These are phyloP conservation scores for Heterocephalus glaber DNA, from an alignment of 2,113 vertebrate genomes.

Conservation along the genomic window DNA sequence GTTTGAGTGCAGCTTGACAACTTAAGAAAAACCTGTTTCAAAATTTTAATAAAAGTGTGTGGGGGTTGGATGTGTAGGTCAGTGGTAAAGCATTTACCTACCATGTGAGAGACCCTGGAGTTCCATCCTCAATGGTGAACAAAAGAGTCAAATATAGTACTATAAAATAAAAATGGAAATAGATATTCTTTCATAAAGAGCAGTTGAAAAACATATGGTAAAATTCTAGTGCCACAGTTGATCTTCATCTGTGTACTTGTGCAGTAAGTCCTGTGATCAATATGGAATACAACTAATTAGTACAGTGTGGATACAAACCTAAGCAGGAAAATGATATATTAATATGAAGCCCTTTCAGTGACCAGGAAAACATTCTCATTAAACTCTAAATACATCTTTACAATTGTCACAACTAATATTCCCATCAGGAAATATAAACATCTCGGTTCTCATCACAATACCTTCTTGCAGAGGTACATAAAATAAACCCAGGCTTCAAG, in stretches of 20 bases:
- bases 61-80: not conserved
- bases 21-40: not conserved
- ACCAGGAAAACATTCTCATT: slow-evolving; percentile 24
- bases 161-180: slow-evolving; percentile 16
- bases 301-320: slow-evolving; percentile 2
- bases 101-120: not conserved
- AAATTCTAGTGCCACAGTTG: slow-evolving; percentile 18
- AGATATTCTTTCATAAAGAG: not conserved
- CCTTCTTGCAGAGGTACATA: not conserved
- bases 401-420: slow-evolving; percentile 33
- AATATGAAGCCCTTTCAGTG: not conserved
- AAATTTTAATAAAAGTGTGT: not conserved
- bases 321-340: slow-evolving; percentile 33
- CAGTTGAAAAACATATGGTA: slow-evolving; percentile 35
- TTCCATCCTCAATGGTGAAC: not conserved
- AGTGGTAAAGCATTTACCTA: not conserved
- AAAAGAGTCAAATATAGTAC: not conserved
- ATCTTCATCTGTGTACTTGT: slow-evolving; percentile 27
- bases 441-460: slow-evolving; percentile 18
- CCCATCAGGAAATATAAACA: slow-evolving; percentile 29
- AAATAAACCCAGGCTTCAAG: slow-evolving; percentile 37
- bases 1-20: not conserved
- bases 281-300: slow-evolving; percentile 26
- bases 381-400: slow-evolving; percentile 36
- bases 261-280: not conserved